Conservation (phyloP, 2,113 vertebrate genomes). For the rabbit (Oryctolagus cuniculus) region DNA sequence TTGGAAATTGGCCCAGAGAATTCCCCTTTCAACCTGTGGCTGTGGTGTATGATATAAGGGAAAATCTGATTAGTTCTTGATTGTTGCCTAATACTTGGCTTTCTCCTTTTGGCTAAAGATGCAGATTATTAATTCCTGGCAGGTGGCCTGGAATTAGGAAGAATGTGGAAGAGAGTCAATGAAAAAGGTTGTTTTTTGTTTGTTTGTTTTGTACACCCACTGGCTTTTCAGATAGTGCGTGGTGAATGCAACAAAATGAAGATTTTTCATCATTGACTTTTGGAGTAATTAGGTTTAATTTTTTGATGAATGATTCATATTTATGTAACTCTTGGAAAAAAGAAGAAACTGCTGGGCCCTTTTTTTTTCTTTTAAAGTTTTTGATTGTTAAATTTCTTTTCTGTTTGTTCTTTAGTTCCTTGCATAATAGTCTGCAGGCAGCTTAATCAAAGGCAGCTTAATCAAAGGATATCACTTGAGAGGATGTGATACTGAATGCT, state of each 20-base stretch:
- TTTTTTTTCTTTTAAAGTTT: background rate
- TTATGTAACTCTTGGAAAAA: background rate
- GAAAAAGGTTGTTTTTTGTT: background rate
- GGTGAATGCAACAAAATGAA: background rate
- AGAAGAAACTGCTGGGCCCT: background rate
- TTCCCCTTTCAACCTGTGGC: background rate
- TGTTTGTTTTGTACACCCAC: background rate
- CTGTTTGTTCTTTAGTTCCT: background rate
- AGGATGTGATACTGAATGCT: background rate
- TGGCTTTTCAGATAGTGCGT: background rate
- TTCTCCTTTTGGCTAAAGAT: background rate
- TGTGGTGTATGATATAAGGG: background rate
- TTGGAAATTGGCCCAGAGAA: slow-evolving; percentile 52
- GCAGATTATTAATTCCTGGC: background rate
- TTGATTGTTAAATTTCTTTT: slow-evolving; percentile 36
- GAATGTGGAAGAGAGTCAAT: background rate
- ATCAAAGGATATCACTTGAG: background rate
- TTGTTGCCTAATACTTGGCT: background rate
- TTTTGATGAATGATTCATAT: slow-evolving; percentile 36
- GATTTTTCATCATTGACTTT: slow-evolving; percentile 12
- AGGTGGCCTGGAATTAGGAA: background rate
- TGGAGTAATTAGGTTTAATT: background rate
- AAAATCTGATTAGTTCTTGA: slow-evolving; percentile 2
- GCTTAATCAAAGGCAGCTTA: background rate
- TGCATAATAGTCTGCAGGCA: background rate